phyloP scores from a whole-genome alignment of 2,797 vertebrate genomes.

The Sarcophilus harrisii region DNA sequence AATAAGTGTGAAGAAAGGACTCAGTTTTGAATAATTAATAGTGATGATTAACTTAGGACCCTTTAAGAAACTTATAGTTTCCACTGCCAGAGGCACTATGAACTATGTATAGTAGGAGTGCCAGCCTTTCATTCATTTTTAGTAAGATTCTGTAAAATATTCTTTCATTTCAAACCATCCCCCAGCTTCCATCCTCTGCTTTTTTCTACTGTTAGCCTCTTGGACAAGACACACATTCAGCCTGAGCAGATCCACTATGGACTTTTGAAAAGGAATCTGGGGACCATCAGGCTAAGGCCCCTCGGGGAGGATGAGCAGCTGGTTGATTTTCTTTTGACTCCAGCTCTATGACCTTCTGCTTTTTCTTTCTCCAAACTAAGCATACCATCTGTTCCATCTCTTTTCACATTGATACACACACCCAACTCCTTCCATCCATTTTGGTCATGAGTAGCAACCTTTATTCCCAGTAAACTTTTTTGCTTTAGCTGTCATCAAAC shows the following conservation, averaged over 20 bases:
- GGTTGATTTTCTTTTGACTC: background rate
- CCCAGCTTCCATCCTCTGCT: background rate
- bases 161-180: background rate
- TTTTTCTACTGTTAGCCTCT: background rate
- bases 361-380: background rate
- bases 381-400: background rate
- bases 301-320: background rate
- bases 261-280: fast-evolving
- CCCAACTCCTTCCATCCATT: background rate
- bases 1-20: background rate
- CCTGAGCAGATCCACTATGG: background rate
- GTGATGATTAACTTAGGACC: background rate
- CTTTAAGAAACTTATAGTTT: background rate
- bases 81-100: background rate
- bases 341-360: background rate
- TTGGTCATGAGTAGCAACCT: background rate
- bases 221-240: background rate
- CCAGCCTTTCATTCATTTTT: background rate
- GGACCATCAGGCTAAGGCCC: background rate
- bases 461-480: background rate
- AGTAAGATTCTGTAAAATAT: background rate
- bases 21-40: background rate
- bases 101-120: background rate
- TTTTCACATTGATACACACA: fast-evolving
- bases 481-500: background rate